These are phyloP conservation scores for Desmophyllum pertusum DNA, from an alignment of 92 coral and sea anemone genomes.

Conservation along the genomic window DNA sequence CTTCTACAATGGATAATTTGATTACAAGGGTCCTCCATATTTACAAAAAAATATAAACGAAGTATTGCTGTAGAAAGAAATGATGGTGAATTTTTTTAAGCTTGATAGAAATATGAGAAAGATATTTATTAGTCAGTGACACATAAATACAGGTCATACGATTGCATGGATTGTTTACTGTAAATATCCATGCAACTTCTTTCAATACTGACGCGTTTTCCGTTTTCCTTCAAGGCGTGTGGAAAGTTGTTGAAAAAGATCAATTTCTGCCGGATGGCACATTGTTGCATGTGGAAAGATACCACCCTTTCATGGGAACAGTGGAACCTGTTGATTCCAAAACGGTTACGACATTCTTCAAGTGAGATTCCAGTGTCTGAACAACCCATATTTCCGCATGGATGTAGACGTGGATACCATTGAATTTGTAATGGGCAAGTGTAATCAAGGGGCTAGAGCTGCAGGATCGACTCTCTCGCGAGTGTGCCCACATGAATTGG, in stretches of 20 bases:
- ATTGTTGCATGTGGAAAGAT: slow-evolving; percentile 19
- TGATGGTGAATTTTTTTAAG: too few species aligned
- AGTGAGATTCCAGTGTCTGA: neutral
- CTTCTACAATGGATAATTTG: too few species aligned
- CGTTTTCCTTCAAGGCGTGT: slow-evolving; percentile 1
- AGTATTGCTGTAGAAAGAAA: too few species aligned
- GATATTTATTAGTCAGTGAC: too few species aligned
- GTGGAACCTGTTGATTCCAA: slow-evolving; percentile 19
- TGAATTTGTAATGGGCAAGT: slow-evolving; percentile 15
- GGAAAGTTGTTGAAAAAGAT: slow-evolving; percentile 15
- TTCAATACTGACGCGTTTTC: too few species aligned
- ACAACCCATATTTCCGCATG: slow-evolving; percentile 6
- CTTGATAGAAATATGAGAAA: too few species aligned
- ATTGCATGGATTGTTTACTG: too few species aligned
- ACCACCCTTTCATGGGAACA: slow-evolving; percentile 16
- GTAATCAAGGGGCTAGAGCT: slow-evolving; percentile 15
- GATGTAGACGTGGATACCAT: slow-evolving; percentile 23
- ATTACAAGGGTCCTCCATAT: too few species aligned
- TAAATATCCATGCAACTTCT: too few species aligned
- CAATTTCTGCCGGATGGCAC: slow-evolving; percentile 12
- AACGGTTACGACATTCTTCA: neutral
- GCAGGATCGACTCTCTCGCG: neutral
- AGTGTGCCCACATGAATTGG: slow-evolving; percentile 11
- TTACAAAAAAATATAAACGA: too few species aligned
- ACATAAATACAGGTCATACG: too few species aligned